Conservation (phyloP, 1,140 invertebrate species). For the Plectrocnemia conspersa region DNA sequence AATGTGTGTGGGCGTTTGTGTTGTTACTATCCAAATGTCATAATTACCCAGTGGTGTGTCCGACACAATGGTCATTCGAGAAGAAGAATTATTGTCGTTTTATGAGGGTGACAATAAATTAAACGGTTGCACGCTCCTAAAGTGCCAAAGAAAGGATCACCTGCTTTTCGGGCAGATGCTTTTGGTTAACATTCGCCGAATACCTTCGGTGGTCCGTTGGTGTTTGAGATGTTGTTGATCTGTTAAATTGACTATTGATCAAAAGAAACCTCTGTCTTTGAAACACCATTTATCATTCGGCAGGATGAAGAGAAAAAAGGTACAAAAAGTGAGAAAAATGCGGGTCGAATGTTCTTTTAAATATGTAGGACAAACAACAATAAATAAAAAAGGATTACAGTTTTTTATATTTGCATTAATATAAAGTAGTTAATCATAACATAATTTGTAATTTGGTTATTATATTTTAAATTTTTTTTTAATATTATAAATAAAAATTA, state of each 20-base stretch:
- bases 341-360: too few species aligned
- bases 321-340: too few species aligned
- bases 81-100: background rate
- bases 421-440: too few species aligned
- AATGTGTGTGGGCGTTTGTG: too few species aligned
- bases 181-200: background rate
- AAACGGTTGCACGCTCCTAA: constrained; percentile 12
- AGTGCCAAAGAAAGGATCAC: constrained; percentile 3
- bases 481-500: too few species aligned
- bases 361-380: too few species aligned
- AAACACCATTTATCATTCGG: constrained; percentile 14
- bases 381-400: too few species aligned
- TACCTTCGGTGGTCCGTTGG: constrained; percentile 17
- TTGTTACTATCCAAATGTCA: too few species aligned
- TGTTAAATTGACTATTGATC: constrained; percentile 25
- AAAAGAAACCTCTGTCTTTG: constrained; percentile 1
- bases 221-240: constrained; percentile 21
- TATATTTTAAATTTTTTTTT: too few species aligned
- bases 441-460: too few species aligned
- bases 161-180: constrained; percentile 1
- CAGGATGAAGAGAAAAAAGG: background rate
- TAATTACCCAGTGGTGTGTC: too few species aligned
- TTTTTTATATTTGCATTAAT: too few species aligned
- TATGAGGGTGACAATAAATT: constrained; percentile 12
- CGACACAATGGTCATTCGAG: background rate